Evolutionary conservation across 2,113 vertebrate species (phyloP).

Genomic region (Chamaetylas fuelleborni): DNA sequence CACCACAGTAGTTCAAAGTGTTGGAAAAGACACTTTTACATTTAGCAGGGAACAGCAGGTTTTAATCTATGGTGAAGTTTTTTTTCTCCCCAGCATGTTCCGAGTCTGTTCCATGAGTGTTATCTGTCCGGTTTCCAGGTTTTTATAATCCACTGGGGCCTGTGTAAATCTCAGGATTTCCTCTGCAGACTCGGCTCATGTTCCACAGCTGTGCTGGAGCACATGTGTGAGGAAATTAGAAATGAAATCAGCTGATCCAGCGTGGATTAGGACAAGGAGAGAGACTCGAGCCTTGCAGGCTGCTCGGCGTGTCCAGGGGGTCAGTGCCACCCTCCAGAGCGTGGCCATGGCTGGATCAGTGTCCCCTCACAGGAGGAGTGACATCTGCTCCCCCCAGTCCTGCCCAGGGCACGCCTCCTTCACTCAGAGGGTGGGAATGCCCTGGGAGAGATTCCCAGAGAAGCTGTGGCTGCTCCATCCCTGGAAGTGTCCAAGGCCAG

Average conservation of each 20-base stretch:
- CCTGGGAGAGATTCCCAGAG: neutral
- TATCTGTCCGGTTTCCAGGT: constrained; percentile 69
- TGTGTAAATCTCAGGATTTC: constrained; percentile 73
- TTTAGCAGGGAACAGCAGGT: constrained; percentile 65
- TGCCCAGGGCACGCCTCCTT: neutral
- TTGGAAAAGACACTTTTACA: constrained; percentile 59
- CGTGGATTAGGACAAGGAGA: constrained; percentile 28
- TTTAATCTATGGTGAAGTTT: constrained; percentile 36
- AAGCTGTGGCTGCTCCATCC: neutral
- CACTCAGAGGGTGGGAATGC: neutral
- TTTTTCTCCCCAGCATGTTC: constrained; percentile 45
- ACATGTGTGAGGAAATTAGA: constrained; percentile 70
- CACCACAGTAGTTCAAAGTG: constrained; percentile 66
- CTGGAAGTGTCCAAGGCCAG: neutral
- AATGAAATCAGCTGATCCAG: constrained; percentile 69
- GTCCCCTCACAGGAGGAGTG: neutral
- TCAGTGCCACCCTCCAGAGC: neutral
- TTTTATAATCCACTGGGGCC: constrained; percentile 63
- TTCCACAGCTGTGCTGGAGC: constrained; percentile 70
- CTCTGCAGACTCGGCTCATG: constrained; percentile 67
- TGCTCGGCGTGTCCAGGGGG: neutral
- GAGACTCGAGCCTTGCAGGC: neutral
- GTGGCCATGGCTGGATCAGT: rapidly evolving
- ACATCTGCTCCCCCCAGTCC: neutral
- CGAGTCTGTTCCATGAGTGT: constrained; percentile 58